phyloP scores from a whole-genome alignment of 2,888 invertebrate genomes.

The Watsonalla cultraria region DNA sequence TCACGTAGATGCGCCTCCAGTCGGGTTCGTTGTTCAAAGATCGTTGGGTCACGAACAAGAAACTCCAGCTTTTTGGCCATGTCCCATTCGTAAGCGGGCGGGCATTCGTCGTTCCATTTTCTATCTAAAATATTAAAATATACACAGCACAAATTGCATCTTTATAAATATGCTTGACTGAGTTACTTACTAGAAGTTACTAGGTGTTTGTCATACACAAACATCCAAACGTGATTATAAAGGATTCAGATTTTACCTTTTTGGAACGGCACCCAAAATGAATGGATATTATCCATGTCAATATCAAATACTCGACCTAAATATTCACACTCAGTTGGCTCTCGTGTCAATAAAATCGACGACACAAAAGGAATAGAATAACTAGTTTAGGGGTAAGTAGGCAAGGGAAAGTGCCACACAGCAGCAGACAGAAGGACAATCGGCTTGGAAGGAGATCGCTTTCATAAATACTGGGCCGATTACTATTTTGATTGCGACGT shows the following conservation, averaged over 20 bases:
- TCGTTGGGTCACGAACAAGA: conserved; percentile 39
- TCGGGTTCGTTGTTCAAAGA: conserved; percentile 36
- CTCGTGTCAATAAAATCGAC: background rate
- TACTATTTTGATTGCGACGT: conserved; percentile 14
- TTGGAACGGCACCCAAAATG: background rate
- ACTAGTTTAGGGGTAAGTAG: conserved; percentile 47
- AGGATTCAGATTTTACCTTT: too few relatives aligned
- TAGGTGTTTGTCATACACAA: too few relatives aligned
- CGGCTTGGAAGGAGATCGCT: conserved; percentile 33
- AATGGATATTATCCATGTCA: conserved; percentile 4
- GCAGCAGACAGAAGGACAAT: conserved; percentile 43
- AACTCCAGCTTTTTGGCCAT: conserved; percentile 41
- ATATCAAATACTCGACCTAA: background rate
- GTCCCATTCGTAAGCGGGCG: conserved; percentile 36
- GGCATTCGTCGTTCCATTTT: conserved; percentile 40
- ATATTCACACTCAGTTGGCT: background rate
- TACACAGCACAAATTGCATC: too few relatives aligned
- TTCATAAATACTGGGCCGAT: conserved; percentile 35
- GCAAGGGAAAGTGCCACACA: conserved; percentile 49
- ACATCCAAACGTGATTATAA: too few relatives aligned
- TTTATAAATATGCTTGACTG: too few relatives aligned
- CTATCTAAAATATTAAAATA: conserved; percentile 24
- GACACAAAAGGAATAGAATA: conserved; percentile 16
- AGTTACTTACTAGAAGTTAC: too few relatives aligned
- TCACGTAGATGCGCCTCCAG: conserved; percentile 38